Evolutionary conservation across 2,797 vertebrate genomes (phyloP).

Genomic region (Iguana delicatissima): DNA sequence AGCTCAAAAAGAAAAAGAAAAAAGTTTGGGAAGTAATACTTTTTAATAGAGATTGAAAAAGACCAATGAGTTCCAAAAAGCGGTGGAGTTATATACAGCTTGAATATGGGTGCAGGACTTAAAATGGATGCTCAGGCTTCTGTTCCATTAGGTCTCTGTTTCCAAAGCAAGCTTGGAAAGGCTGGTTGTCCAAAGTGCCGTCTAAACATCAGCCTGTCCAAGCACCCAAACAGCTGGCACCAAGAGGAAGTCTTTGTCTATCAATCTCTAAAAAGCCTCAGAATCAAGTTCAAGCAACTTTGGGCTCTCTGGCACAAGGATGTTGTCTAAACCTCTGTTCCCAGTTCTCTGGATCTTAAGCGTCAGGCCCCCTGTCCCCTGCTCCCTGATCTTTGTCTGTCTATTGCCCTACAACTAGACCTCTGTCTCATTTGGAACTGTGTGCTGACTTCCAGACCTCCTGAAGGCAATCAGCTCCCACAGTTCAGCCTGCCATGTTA

Average conservation of each 20-base stretch:
- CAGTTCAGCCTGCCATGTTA: not conserved
- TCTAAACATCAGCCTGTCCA: not conserved
- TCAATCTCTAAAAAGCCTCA: not conserved
- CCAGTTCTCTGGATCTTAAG: too few relatives aligned
- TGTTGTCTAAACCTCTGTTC: not conserved
- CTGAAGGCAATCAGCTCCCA: too few relatives aligned
- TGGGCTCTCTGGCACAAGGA: not conserved
- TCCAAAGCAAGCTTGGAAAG: not conserved
- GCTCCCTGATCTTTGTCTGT: not conserved
- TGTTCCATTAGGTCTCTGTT: not conserved
- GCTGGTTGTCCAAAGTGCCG: not conserved
- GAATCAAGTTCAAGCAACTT: not conserved
- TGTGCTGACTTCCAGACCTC: not conserved
- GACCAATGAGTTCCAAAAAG: not conserved
- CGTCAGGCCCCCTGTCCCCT: not conserved
- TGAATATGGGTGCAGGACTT: too few relatives aligned
- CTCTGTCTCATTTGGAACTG: not conserved
- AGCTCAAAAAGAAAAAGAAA: not conserved
- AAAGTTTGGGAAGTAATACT: not conserved
- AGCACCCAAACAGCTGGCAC: not conserved
- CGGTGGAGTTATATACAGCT: not conserved
- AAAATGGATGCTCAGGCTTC: not conserved
- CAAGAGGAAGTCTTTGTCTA: not conserved
- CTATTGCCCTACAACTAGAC: too few relatives aligned
- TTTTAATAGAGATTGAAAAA: not conserved